Evolutionary conservation across 2,888 invertebrate species (phyloP), one percentile per base, ranked within the genome.

Genomic region (Lottia scabra): DNA sequence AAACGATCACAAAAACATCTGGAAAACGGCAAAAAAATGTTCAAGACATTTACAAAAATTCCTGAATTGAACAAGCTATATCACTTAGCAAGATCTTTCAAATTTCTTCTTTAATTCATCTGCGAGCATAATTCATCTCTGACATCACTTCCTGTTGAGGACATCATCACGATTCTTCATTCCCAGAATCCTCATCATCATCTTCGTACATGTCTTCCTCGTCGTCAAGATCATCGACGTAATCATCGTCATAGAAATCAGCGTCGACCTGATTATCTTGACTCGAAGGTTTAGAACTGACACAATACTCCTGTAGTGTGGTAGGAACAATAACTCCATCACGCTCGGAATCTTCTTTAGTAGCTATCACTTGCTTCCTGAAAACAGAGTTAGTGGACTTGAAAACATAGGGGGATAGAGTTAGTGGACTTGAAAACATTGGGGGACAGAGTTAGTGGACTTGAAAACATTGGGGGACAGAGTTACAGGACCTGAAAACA

Each of bases 221-320:
- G 74, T 83, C 85, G 70, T 80, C 84, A 68, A 78, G 75, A 78
- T 84, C 85, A 74, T 81, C 83, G 69, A 80, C 83, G 75, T 84
- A 82, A 75, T 84, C 84, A 75, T 85, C 84, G 74, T 85, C 85
- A 73, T 84, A 84, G 73, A 83, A 85, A 74, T 80, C 83, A 63
- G 80, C 83, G 76, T 85, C 86, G 65, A 84, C 83, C 70, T 84
- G 83, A 69, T 82, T 82, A 74, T 83, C 80, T 63, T 81, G 78
- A 66, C 81, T 80, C 44, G 72, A 65, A 48, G 95, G 94, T 91
- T 84, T 95, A 81, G 96, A 95, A 90, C 94, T 94, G 88, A 99
- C 95, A 91, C 98, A 98, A 91, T 99, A 99, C 90, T 99, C 99
- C 92, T 99, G 99, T 88, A 99, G 91, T 2, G 99, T 99, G 84